A percentile compares a stretch with the other conserved stretches of the same genome.
phyloP scores from a whole-genome alignment of 2,888 invertebrate genomes.

The Cynaeus angustus region DNA sequence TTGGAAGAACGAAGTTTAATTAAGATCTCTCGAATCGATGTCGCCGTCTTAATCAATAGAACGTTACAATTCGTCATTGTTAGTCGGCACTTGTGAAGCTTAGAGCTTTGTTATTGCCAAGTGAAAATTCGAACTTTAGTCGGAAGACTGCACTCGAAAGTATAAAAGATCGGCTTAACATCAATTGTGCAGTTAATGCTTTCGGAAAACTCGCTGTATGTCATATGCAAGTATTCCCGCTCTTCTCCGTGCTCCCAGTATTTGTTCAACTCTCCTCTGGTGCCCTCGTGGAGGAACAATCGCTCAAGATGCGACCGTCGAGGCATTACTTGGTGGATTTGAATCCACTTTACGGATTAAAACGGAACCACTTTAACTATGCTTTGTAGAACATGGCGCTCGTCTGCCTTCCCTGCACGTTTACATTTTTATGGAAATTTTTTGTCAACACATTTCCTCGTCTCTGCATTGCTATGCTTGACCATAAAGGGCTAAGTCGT shows the following conservation, averaged over 20 bases:
- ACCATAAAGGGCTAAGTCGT: constrained; percentile 30
- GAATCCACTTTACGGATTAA: constrained; percentile 71
- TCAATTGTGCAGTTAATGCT: constrained; percentile 60
- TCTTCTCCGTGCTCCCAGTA: constrained; percentile 54
- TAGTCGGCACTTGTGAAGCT: constrained; percentile 23
- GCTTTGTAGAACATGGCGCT: constrained; percentile 44
- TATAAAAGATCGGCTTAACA: constrained; percentile 60
- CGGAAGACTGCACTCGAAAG: constrained; percentile 45
- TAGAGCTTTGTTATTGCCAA: constrained; percentile 46
- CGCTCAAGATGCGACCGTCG: constrained; percentile 62
- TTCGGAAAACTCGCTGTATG: constrained; percentile 53
- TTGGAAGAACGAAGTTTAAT: constrained; percentile 24
- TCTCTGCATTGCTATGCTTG: constrained; percentile 9
- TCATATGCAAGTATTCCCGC: constrained; percentile 53
- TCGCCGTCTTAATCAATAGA: constrained; percentile 33
- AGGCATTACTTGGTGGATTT: constrained; percentile 67
- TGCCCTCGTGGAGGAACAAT: constrained; percentile 53
- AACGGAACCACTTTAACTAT: constrained; percentile 55
- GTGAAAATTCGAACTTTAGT: constrained; percentile 54
- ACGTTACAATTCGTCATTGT: constrained; percentile 35
- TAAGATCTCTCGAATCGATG: constrained; percentile 27
- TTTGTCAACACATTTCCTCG: constrained; percentile 34
- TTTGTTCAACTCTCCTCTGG: constrained; percentile 55
- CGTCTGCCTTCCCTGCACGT: constrained; percentile 7
- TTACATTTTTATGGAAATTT: constrained; percentile 46